Evolutionary conservation across 2,113 vertebrate genomes (phyloP).

Genomic region (Hymenochirus boettgeri): DNA sequence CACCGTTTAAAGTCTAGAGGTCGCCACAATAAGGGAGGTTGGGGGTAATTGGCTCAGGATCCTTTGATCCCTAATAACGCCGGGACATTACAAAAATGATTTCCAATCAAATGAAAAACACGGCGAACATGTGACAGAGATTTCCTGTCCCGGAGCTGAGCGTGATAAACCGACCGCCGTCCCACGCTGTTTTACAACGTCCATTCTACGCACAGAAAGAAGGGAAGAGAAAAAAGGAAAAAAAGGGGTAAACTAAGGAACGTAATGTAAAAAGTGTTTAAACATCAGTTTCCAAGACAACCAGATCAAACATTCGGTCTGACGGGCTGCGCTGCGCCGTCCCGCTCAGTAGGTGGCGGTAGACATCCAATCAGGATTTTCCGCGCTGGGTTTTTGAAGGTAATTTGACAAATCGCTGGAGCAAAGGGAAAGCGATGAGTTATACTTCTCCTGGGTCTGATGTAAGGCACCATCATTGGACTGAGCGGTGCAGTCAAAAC

Average conservation of each 20-base stretch:
- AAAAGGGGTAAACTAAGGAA: conserved; percentile 4
- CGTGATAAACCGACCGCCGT: background rate
- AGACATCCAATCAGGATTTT: background rate
- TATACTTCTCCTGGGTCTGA: too few species aligned
- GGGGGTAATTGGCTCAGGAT: conserved; percentile 15
- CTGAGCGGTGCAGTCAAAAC: too few species aligned
- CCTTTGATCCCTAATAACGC: conserved; percentile 17
- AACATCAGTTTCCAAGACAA: conserved; percentile 39
- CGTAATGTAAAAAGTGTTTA: conserved; percentile 17
- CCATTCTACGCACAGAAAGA: conserved; percentile 6
- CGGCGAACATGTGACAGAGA: conserved; percentile 3
- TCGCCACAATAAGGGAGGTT: too few species aligned
- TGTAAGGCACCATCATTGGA: too few species aligned
- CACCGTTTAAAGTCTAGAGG: too few species aligned
- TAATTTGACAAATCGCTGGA: background rate
- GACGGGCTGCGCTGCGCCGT: background rate
- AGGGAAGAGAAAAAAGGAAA: background rate
- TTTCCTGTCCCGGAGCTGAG: background rate
- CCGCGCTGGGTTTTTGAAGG: background rate
- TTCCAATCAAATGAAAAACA: conserved; percentile 15
- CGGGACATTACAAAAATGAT: conserved; percentile 15
- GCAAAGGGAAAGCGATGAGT: too few species aligned
- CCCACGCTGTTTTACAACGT: background rate
- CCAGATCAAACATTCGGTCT: conserved; percentile 40
- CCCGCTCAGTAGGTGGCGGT: conserved; percentile 24